These are phyloP conservation scores for Sternarchorhynchus goeldii DNA, from an alignment of 2,797 vertebrate species.

Conservation along the genomic window DNA sequence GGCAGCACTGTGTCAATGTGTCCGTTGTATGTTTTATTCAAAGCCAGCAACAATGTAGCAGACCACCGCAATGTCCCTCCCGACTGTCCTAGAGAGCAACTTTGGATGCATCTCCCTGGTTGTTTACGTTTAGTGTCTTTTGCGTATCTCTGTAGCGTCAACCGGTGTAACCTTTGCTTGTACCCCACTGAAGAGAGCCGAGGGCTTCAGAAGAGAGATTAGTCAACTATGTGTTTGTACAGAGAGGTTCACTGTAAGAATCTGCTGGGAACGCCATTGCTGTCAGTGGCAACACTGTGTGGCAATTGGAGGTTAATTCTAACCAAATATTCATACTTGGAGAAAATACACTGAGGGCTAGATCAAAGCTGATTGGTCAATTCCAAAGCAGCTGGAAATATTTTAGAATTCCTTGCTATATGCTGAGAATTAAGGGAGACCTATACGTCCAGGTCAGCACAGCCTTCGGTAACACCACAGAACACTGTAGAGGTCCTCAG, in stretches of 20 bases:
- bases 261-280: conserved; percentile 13
- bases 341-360: not conserved
- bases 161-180: conserved; percentile 17
- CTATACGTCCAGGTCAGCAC: not conserved
- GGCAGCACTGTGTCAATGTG: conserved; percentile 64
- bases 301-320: conserved; percentile 21
- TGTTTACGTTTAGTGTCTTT: conserved; percentile 32
- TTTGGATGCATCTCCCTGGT: not conserved
- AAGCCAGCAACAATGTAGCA: conserved; percentile 36
- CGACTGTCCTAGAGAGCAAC: conserved; percentile 13
- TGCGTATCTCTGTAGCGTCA: conserved; percentile 19
- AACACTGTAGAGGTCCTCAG: not conserved
- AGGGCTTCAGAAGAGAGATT: conserved; percentile 14
- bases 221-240: conserved; percentile 35
- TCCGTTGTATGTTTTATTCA: conserved; percentile 78
- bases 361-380: conserved; percentile 22
- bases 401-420: not conserved
- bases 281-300: conserved; percentile 28
- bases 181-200: conserved; percentile 14
- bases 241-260: conserved; percentile 40
- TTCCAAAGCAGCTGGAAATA: not conserved
- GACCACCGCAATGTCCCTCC: conserved; percentile 3
- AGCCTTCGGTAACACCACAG: not conserved
- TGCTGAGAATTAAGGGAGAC: not conserved
- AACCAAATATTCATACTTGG: conserved; percentile 20